These are phyloP conservation scores for Anarhynchus alexandrinus DNA, from an alignment of 2,113 vertebrate species.

Conservation along the genomic window DNA sequence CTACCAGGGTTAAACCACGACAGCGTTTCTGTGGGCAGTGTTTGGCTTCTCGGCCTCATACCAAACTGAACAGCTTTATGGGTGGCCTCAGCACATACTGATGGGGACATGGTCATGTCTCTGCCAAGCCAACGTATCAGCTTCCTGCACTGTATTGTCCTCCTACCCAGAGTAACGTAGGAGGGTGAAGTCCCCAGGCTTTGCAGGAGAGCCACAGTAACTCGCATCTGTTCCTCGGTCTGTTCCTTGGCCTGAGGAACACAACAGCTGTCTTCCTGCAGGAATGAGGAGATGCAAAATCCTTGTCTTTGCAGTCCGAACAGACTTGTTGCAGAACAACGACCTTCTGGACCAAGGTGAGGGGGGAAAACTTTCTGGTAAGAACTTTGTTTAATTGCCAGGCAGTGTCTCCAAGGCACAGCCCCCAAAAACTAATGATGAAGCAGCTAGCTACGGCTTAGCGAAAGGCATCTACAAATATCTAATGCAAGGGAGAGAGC, in stretches of 20 bases:
- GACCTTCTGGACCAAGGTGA: not conserved
- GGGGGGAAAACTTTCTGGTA: not conserved
- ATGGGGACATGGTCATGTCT: accelerated
- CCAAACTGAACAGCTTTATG: not conserved
- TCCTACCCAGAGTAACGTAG: not conserved
- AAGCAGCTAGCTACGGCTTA: not conserved
- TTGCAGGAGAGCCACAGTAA: not conserved
- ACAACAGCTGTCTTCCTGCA: not conserved
- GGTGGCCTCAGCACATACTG: not conserved
- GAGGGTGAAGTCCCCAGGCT: not conserved
- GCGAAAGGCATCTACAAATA: not conserved
- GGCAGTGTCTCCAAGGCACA: not conserved
- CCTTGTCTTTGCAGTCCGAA: not conserved
- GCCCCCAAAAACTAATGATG: not conserved
- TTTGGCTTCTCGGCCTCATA: not conserved
- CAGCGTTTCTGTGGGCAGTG: not conserved
- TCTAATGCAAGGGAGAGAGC: not conserved
- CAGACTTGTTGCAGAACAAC: accelerated
- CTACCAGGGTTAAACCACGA: not conserved
- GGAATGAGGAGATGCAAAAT: not conserved
- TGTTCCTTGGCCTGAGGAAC: not conserved
- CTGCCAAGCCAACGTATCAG: not conserved
- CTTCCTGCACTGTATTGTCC: not conserved
- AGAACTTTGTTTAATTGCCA: not conserved
- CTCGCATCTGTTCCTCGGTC: not conserved